A percentile compares a stretch with the other conserved stretches of the same genome.
phyloP scores from a whole-genome alignment of 1,140 invertebrate species.

The Pseudomyrmex dendroicus region DNA sequence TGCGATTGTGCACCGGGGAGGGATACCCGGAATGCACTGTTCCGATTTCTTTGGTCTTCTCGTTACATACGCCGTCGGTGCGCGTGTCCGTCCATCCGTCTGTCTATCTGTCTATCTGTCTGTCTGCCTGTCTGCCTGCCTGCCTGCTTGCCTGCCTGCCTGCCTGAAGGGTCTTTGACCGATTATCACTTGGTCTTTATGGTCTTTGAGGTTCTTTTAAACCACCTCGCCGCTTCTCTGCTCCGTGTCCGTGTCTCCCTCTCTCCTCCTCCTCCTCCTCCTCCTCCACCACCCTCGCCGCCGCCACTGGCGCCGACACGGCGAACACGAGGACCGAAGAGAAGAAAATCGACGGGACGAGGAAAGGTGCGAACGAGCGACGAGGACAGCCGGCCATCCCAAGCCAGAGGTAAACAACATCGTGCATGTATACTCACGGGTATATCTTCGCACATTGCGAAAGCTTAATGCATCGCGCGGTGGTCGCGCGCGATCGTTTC shows the following conservation, averaged over 20 bases:
- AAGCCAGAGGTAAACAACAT: constrained; percentile 40
- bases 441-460: constrained; percentile 37
- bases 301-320: constrained; percentile 47
- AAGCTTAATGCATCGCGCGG: constrained; percentile 40
- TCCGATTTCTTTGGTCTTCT: constrained; percentile 68
- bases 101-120: constrained; percentile 20
- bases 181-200: constrained; percentile 82
- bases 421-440: constrained; percentile 22
- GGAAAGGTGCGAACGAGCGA: constrained; percentile 55
- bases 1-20: constrained; percentile 51
- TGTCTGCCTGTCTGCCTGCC: constrained; percentile 56
- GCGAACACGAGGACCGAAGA: constrained; percentile 48
- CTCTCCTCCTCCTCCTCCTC: constrained; percentile 35
- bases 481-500: constrained; percentile 1
- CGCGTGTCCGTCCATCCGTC: constrained; percentile 46
- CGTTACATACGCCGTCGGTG: constrained; percentile 41
- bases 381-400: constrained; percentile 5
- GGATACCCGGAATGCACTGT: constrained; percentile 57
- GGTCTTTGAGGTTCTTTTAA: constrained; percentile 80
- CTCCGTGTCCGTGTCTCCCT: constrained; percentile 43
- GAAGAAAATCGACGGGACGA: constrained; percentile 54
- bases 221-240: constrained; percentile 66
- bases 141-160: constrained; percentile 66
- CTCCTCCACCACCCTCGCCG: constrained; percentile 40
- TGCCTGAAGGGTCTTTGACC: constrained; percentile 81